phyloP scores from a whole-genome alignment of 2,797 vertebrate species.

The Lophotriccus pileatus region DNA sequence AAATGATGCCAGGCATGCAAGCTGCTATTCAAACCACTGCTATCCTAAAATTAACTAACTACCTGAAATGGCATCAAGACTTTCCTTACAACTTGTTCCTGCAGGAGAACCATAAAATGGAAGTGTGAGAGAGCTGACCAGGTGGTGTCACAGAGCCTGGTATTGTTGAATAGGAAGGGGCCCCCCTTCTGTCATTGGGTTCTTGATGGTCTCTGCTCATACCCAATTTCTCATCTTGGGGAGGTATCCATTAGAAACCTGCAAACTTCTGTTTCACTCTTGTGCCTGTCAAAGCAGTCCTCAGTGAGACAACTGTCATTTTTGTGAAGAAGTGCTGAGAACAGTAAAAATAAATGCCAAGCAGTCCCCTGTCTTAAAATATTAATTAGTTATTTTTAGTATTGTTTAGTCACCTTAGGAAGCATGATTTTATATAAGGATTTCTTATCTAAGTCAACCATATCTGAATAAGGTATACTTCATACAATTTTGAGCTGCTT shows the following conservation, averaged over 20 bases:
- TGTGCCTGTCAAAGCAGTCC: not conserved
- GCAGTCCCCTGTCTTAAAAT: not conserved
- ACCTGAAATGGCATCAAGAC: not conserved
- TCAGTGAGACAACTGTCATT: not conserved
- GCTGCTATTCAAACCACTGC: not conserved
- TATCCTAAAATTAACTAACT: not conserved
- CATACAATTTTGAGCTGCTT: not conserved
- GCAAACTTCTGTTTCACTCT: not conserved
- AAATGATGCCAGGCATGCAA: not conserved
- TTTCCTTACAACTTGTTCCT: not conserved
- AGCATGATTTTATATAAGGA: not conserved
- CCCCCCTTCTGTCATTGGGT: not conserved
- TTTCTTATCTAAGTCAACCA: not conserved
- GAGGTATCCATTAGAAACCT: not conserved
- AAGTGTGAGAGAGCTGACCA: not conserved
- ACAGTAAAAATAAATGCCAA: not conserved
- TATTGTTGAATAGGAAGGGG: rapidly evolving
- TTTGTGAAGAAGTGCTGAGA: not conserved
- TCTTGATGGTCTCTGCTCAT: not conserved
- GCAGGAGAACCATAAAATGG: not conserved
- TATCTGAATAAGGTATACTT: not conserved
- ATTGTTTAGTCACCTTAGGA: not conserved
- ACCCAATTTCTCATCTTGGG: not conserved
- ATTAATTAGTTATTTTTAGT: no score
- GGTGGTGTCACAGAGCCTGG: not conserved